Base-by-base conservation (phyloP, 2,888 invertebrate genomes). In the Carpatolechia fugitivella region DNA sequence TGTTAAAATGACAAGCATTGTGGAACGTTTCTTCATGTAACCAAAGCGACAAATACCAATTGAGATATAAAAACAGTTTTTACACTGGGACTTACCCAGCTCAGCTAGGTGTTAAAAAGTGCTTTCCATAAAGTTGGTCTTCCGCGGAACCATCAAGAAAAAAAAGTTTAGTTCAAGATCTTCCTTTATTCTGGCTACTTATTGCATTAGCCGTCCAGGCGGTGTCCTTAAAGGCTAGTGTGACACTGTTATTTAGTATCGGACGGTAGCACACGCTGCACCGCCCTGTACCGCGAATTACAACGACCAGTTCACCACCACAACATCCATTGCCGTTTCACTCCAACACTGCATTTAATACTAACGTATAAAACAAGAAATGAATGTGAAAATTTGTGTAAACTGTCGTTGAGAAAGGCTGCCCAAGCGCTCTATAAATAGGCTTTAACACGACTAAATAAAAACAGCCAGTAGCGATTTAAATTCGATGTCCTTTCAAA, bases 191-290 rank as follows among this genome's bases (percentile, higher is more conserved):
- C 33, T 49, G 49, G 20, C 20, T 29, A 36, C 29, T 18, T 50
- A 1, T 10, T 3, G 38, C 36, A 50, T 50, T 7, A 1, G 1
- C 59, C 58, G 55, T 77, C 78, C 77, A 53, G 82, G 81, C 89
- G 87, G 87, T 80, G 77, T 76, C 73, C 74, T 76, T 78, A 89
- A 89, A 89, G 85, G 84, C 75, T 72, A 78, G 77, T 75, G 84
- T 79, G 86, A 86, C 87, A 85, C 79, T 85, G 85, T 88, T 89
- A 89, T 89, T 89, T 89, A 89, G 87, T 86, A 81, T 75, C 79
- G 78, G 68, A 29, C 69, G 68, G 80, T 78, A 79, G 80, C 86
- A 80, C 85, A 80, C 84, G 76, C 79, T 75, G 79, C 29, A 2
- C 29, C 8, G 20, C 29, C 44, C 29, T n/a, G 8, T 4, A 29